Percentiles rank a stretch among this genome's conserved stretches.
Conservation (phyloP, 2,888 invertebrate species). For the Furcula furcula region DNA sequence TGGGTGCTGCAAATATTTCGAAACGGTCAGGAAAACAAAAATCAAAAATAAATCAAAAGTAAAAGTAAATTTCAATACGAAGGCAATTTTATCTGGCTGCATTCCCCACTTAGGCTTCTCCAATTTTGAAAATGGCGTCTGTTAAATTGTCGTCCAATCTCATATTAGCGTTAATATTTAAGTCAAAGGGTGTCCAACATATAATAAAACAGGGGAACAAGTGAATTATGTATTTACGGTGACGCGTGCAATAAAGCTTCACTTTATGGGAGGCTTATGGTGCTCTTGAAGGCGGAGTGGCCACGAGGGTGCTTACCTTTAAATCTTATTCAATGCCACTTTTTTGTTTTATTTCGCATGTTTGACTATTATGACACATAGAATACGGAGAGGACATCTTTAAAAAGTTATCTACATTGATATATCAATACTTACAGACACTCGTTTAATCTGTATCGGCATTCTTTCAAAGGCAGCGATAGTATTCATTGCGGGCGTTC, state of each 20-base stretch:
- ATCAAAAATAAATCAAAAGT: too few species aligned
- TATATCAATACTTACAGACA: constrained; percentile 30
- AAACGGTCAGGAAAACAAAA: too few species aligned
- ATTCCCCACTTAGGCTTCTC: too few species aligned
- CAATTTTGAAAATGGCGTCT: too few species aligned
- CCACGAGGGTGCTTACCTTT: background rate
- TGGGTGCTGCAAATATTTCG: too few species aligned
- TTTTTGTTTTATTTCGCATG: too few species aligned
- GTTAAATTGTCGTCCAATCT: too few species aligned
- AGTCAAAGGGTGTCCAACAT: background rate
- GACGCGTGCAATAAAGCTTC: background rate
- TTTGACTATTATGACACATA: too few species aligned
- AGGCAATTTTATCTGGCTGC: too few species aligned
- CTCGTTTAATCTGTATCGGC: constrained; percentile 29
- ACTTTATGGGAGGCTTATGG: background rate
- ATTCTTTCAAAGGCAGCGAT: constrained; percentile 26
- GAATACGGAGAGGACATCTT: too few species aligned
- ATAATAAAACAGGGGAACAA: background rate
- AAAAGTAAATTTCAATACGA: too few species aligned
- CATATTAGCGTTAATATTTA: too few species aligned
- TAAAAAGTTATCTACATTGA: constrained; percentile 7
- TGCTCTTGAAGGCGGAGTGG: background rate
- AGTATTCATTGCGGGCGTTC: constrained; percentile 32
- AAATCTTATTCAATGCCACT: background rate
- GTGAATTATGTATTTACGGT: background rate